Conservation (phyloP, 2,113 vertebrate species). For the Stegostoma tigrinum region DNA sequence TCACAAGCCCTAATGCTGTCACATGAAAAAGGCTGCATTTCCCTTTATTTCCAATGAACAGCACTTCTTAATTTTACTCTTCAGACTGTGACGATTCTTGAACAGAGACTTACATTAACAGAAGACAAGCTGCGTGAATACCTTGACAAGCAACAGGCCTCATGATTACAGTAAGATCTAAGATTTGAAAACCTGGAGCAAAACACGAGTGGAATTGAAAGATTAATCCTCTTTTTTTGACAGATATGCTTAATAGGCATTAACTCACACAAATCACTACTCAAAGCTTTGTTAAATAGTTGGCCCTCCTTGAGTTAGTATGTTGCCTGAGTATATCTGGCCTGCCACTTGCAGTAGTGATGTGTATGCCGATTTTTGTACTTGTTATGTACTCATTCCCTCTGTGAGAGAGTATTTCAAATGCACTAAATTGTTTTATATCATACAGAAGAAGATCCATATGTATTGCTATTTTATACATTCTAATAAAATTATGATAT, state of each 20-base stretch:
- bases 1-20: not conserved
- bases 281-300: constrained; percentile 5
- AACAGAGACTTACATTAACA: constrained; percentile 82
- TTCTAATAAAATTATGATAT: not conserved
- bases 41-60: not conserved
- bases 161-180: constrained; percentile 52
- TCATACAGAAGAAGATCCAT: not conserved
- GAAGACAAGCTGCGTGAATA: constrained; percentile 94
- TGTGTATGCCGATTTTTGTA: not conserved
- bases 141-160: constrained; percentile 79
- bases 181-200: constrained; percentile 45
- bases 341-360: not conserved
- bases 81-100: constrained; percentile 70
- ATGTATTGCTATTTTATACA: not conserved
- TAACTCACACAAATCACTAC: not conserved
- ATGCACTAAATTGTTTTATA: not conserved
- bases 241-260: not conserved
- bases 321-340: not conserved
- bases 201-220: not conserved
- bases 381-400: not conserved
- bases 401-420: constrained; percentile 16
- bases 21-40: not conserved
- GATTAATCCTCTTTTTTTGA: not conserved
- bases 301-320: not conserved
- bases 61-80: not conserved